phyloP scores from a whole-genome alignment of 1,140 invertebrate genomes.

The Diorhabda elongata region DNA sequence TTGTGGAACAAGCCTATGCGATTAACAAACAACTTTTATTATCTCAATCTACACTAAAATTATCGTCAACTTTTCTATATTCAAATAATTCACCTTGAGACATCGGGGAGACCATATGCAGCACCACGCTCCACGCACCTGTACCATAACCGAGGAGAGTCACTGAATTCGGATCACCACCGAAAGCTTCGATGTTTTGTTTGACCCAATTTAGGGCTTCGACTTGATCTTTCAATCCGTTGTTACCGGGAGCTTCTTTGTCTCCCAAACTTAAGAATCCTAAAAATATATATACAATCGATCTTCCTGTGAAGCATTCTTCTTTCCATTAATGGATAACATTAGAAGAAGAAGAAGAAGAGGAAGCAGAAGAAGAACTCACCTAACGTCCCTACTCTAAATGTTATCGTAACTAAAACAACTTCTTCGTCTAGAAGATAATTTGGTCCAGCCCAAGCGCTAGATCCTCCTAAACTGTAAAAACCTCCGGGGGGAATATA shows the following conservation, averaged over 20 bases:
- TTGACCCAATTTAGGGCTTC: constrained; percentile 68
- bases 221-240: constrained; percentile 73
- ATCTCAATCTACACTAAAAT: not conserved
- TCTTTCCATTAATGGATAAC: constrained; percentile 63
- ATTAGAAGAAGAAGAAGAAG: constrained; percentile 44
- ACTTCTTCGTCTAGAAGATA: constrained; percentile 53
- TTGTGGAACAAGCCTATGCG: constrained; percentile 59
- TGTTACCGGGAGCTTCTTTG: constrained; percentile 62
- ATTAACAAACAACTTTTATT: not conserved
- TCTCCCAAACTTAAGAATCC: constrained; percentile 66
- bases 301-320: constrained; percentile 63
- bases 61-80: not conserved
- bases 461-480: constrained; percentile 38
- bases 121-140: constrained; percentile 60
- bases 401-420: constrained; percentile 58
- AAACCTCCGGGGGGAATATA: constrained; percentile 53
- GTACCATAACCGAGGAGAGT: constrained; percentile 69
- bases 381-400: constrained; percentile 54
- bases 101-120: constrained; percentile 70
- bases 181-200: constrained; percentile 67
- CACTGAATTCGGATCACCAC: constrained; percentile 67
- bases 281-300: constrained; percentile 51
- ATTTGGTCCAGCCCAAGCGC: constrained; percentile 45
- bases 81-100: constrained; percentile 48
- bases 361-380: not conserved